Base-by-base conservation (phyloP, 2,888 invertebrate species). In the Ectemnius lituratus region DNA sequence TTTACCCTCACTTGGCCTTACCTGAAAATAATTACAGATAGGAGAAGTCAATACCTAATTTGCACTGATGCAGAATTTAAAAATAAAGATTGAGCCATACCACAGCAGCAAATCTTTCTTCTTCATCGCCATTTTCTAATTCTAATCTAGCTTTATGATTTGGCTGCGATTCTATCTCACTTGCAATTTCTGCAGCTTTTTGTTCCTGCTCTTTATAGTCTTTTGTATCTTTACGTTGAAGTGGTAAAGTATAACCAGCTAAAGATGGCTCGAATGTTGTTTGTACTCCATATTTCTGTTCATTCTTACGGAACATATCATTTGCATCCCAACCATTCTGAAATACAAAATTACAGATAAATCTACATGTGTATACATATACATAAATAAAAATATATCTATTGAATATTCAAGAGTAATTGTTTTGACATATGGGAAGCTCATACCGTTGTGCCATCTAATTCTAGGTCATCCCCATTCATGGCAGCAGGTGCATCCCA, bases 261-360 rank as follows among this genome's bases (percentile, higher is more conserved):
- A 99, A 91, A 76, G 96, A 95, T 87, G 97, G 96, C 89, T 98
- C 97, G 90, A 97, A 99, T 2, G 97, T 97, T 82, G 98, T 96
- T 86, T 95, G 95, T 11, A 99, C 97, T 67, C 98, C 98, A 91
- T 98, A 98, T 81, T 96, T 94, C 89, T 94, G 94, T 90, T 97
- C 97, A 92, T 99, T 99, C 90, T 95, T 97, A 80, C 95, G 94
- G 92, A 99, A 99, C 99, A 99, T 99, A 84, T 99, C 98, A 91
- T 96, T 95, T 2, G 96, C 96, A 92, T 98, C 97, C 99, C 99
- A 99, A 73, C 99, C 99, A 92, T 98, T 98, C 91, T 67, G 8
- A 82, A 84, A 67, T 16, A 65, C 67, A 70, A 57, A 0, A 23
- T 20, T 20, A 37, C 3, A 37, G 37, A 37, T 37, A 6, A 37